Percentiles rank a stretch among this genome's conserved stretches.
phyloP scores from a whole-genome alignment of 2,797 vertebrate species.

The Perodicticus potto region DNA sequence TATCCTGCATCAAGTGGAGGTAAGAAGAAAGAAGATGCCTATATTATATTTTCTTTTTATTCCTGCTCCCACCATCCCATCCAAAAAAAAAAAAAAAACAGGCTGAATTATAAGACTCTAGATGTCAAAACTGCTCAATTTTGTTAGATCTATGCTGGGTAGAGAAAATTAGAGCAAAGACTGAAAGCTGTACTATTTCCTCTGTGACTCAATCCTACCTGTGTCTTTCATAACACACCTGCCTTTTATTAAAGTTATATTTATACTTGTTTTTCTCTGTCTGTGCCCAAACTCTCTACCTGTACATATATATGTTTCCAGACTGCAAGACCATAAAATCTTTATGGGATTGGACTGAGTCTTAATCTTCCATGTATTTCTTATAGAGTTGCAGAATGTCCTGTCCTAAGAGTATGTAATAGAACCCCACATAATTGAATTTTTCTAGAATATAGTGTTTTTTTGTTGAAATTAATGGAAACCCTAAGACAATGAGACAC shows the following conservation, averaged over 20 bases:
- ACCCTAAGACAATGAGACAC: background rate
- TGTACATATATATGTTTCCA: background rate
- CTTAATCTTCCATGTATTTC: background rate
- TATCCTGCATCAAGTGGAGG: background rate
- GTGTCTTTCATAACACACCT: background rate
- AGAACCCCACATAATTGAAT: background rate
- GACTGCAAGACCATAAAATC: background rate
- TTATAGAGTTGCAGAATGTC: background rate
- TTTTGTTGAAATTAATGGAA: background rate
- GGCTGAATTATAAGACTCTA: background rate
- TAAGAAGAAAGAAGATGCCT: background rate
- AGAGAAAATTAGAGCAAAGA: conserved; percentile 27
- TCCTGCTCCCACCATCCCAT: background rate
- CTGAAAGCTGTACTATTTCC: background rate
- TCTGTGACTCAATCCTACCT: background rate
- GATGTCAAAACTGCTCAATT: background rate
- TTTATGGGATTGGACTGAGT: background rate
- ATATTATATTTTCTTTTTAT: background rate
- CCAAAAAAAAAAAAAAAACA: background rate
- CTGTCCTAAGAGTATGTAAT: background rate
- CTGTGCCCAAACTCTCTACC: background rate
- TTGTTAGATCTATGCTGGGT: background rate
- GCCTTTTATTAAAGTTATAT: conserved; percentile 31
- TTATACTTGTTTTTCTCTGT: conserved; percentile 1
- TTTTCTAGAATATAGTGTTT: conserved; percentile 23